Percentiles rank a stretch among this genome's conserved stretches.
phyloP scores from a whole-genome alignment of 2,797 vertebrate species.

The Oreochromis mossambicus region DNA sequence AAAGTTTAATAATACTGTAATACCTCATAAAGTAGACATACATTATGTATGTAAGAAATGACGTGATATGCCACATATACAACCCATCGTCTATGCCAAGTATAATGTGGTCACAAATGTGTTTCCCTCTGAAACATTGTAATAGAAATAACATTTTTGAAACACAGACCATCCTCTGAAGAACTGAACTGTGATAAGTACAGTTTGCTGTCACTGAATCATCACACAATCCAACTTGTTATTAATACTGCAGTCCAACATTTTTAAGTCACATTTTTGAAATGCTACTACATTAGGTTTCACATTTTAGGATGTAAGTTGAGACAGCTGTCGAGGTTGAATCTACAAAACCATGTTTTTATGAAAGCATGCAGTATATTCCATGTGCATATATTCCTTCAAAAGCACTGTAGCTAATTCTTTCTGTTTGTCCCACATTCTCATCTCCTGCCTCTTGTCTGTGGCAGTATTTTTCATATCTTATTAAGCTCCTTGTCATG shows the following conservation, averaged over 20 bases:
- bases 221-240: background rate
- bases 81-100: background rate
- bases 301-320: background rate
- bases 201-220: background rate
- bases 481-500: background rate
- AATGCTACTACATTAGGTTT: background rate
- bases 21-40: background rate
- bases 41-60: background rate
- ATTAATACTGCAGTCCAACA: background rate
- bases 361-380: background rate
- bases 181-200: background rate
- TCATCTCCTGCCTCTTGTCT: background rate
- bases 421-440: background rate
- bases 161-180: background rate
- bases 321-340: accelerated
- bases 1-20: background rate
- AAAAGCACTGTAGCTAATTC: background rate
- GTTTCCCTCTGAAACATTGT: background rate
- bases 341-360: background rate
- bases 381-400: background rate
- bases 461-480: background rate
- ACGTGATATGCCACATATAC: background rate
- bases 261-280: background rate
- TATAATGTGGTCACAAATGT: background rate
- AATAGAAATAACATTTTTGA: background rate